A percentile compares a stretch with the other conserved stretches of the same genome.
Evolutionary conservation across 2,113 vertebrate species (phyloP).

Genomic region (Centrocercus urophasianus): DNA sequence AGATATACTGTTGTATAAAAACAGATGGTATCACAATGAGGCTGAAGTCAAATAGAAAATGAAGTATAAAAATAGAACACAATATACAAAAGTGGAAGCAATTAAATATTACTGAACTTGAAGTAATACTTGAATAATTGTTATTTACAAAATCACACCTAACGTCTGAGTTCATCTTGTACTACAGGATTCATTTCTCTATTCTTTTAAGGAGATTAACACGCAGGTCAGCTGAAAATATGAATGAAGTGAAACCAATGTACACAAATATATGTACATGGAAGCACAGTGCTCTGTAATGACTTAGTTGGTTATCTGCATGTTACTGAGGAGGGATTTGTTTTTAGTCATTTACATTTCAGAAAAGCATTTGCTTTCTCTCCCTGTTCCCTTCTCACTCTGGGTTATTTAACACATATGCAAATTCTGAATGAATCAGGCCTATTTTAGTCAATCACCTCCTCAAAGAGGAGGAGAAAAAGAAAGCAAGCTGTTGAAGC

Average conservation of each 20-base stretch:
- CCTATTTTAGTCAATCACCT: not conserved
- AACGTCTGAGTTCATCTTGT: not conserved
- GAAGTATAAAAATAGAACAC: constrained; percentile 58
- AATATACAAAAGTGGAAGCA: constrained; percentile 48
- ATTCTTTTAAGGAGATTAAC: not conserved
- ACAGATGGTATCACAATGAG: not conserved
- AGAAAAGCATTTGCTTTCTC: not conserved
- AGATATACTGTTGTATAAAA: constrained; percentile 54
- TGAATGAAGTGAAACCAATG: not conserved
- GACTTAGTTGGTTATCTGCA: not conserved
- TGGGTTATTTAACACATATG: not conserved
- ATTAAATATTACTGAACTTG: constrained; percentile 49
- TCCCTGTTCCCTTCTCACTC: not conserved
- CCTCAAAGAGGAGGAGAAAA: not conserved
- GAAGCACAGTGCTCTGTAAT: not conserved
- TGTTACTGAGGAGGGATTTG: not conserved
- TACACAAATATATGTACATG: not conserved
- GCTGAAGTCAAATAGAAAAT: constrained; percentile 64
- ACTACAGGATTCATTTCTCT: not conserved
- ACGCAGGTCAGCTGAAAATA: not conserved
- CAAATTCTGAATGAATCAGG: not conserved
- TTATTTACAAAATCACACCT: constrained; percentile 48
- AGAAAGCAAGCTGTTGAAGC: not conserved
- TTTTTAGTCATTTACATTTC: not conserved
- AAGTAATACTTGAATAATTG: not conserved